Evolutionary conservation across 2,888 invertebrate species (phyloP), one percentile per base, ranked within the genome.

Genomic region (Scaptomyza polygonia): DNA sequence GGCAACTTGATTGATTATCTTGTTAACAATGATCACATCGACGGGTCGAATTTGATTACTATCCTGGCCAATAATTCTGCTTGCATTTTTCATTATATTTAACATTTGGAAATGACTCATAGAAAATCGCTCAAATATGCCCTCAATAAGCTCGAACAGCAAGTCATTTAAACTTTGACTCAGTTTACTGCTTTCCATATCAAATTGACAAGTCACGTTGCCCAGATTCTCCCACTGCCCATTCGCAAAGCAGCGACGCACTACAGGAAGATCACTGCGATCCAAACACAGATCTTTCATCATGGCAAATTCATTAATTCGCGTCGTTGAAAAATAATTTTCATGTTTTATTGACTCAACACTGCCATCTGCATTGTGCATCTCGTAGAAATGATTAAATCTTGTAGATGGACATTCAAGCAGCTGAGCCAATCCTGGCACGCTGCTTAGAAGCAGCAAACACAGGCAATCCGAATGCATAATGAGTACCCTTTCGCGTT

Each of bases 21-120:
- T 57, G 14, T 61, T 36, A 3, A 68, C 43, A 43, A 43, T 52
- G 7, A 70, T 1, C 36, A 70, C 43, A 48, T 70, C 71, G n/a
- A 52, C 51, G 0, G 64, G 32, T 1, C n/a, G 45, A 0, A 64
- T 14, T 3, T 11, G 11, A 0, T 25, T 2, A 1, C n/a, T 5
- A 3, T 8, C 5, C 3, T 8, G 8, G 1, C 16, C 7, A 0
- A 70, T 34, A 4, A 42, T 18, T 0, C 6, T 11, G 3, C 12
- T 44, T 0, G 58, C 16, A 4, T 47, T 48, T 1, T 36, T 2
- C 29, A 70, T 14, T 0, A 43, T 9, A 12, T 0, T 8, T 11
- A 40, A 14, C 0, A 3, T 21, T 21, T 40, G 27, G 6, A 3
- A 36, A 16, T 14, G 8, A 36, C 3, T 3, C 8, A 0, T 1